Conservation (phyloP, 2,888 invertebrate species). For the Drosophila paranaensis region DNA sequence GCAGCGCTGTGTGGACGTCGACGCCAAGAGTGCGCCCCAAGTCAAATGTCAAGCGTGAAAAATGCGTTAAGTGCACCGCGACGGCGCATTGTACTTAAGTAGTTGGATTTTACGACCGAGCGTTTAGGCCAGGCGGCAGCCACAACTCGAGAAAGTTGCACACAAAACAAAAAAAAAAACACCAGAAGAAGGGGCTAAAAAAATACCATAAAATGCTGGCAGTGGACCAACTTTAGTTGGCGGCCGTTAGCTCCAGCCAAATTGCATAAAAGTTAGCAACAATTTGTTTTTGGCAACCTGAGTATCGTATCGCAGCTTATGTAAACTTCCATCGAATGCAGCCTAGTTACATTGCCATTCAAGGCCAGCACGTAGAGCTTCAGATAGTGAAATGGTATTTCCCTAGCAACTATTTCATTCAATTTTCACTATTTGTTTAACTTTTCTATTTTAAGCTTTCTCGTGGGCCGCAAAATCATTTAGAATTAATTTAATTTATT, state of each 20-base stretch:
- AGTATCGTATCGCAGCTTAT: background rate
- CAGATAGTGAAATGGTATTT: slow-evolving; percentile 8
- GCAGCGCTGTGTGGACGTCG: slow-evolving; percentile 22
- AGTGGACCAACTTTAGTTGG: slow-evolving; percentile 27
- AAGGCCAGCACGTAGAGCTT: slow-evolving; percentile 18
- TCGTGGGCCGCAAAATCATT: slow-evolving; percentile 1
- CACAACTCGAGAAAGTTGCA: slow-evolving; percentile 56
- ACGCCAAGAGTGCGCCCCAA: slow-evolving; percentile 81
- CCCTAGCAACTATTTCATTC: background rate
- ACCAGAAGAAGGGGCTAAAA: background rate
- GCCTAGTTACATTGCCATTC: slow-evolving; percentile 11
- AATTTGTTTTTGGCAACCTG: background rate
- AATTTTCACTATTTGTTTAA: slow-evolving; percentile 1
- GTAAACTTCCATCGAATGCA: background rate
- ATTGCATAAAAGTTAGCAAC: slow-evolving; percentile 33
- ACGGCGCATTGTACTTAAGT: slow-evolving; percentile 75
- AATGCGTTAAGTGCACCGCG: slow-evolving; percentile 82
- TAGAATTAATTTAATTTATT: slow-evolving; percentile 25
- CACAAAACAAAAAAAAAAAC: background rate
- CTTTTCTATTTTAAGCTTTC: slow-evolving; percentile 21
- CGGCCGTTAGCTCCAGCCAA: slow-evolving; percentile 14
- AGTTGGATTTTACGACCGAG: slow-evolving; percentile 69
- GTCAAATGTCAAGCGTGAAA: slow-evolving; percentile 84
- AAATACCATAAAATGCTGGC: slow-evolving; percentile 27
- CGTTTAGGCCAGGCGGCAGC: slow-evolving; percentile 38